Percentiles rank a stretch among this genome's conserved stretches.
phyloP scores from a whole-genome alignment of 2,113 vertebrate genomes.

The Budorcas taxicolor region DNA sequence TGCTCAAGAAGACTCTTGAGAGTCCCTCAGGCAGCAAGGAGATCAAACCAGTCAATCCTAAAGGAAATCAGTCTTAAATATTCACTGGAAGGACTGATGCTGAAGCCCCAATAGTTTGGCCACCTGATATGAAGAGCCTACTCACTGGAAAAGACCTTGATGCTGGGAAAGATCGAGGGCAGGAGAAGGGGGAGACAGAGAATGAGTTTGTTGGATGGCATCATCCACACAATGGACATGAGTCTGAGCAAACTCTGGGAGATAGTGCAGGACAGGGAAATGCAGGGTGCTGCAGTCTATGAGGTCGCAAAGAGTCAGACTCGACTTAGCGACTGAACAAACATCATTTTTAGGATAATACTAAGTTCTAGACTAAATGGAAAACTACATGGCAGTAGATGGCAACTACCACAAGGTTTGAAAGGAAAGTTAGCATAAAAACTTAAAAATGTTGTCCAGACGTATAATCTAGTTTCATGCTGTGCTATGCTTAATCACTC shows the following conservation, averaged over 20 bases:
- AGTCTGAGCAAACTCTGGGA: background rate
- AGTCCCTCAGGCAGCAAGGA: background rate
- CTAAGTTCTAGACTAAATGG: background rate
- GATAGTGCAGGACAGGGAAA: background rate
- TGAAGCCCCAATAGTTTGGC: background rate
- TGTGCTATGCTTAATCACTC: background rate
- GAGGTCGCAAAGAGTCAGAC: background rate
- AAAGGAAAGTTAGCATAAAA: background rate
- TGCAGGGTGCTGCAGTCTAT: background rate
- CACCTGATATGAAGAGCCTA: background rate
- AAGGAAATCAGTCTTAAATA: background rate
- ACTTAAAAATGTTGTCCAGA: background rate
- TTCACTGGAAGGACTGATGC: background rate
- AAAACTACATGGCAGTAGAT: background rate
- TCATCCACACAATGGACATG: background rate
- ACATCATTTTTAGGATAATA: background rate
- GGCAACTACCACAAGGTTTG: background rate
- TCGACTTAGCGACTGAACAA: background rate
- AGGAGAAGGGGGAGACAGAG: background rate
- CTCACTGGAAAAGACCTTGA: background rate
- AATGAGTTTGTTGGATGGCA: background rate
- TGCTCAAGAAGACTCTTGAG: background rate
- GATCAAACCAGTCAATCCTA: background rate
- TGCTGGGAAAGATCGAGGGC: background rate
- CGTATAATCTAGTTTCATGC: background rate